Base-by-base conservation (phyloP, 2,888 invertebrate genomes). In the Branchipolynoe longqiensis region DNA sequence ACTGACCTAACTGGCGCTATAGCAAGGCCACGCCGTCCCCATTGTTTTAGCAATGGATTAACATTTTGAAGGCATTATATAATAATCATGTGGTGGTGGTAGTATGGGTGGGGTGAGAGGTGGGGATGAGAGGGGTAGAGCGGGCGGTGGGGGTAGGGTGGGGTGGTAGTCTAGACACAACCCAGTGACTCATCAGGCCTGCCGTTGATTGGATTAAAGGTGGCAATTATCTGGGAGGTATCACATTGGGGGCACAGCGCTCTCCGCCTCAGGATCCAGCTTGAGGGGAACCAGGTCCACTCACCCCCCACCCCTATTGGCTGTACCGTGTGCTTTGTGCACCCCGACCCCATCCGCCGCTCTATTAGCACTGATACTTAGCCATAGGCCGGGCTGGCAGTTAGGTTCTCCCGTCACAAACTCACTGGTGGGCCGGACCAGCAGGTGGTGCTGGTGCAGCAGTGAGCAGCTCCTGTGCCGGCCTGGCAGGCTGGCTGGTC, bases 131-230 rank as follows among this genome's bases (percentile, higher is more conserved):
- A 48, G 48, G 62, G 62, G 62, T 2, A 18, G 28, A n/a, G n/a
- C 48, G 8, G 48, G 8, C 48, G 48, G 18, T 8, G 18, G 8
- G 48, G 8, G n/a, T n/a, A n/a, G n/a, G n/a, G n/a, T n/a, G n/a
- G n/a, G n/a, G n/a, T n/a, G n/a, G n/a, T n/a, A 69, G 69, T 36
- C 69, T 69, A 69, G 69, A 69, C 69, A 33, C 36, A n/a, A n/a
- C 62, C 62, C 31, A 62, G 36, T 69, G 69, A 69, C 69, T 69
- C 69, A 69, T 69, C 69, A 38, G 14, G n/a, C 12, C 22, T n/a
- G 36, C 69, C n/a, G n/a, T n/a, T 38, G 69, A 69, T 33, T 69
- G 18, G 14, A 69, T 69, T 69, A 12, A 69, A 69, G 69, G 69
- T 69, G 36, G 69, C 38, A 36, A 69, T 69, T 69, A 69, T 18